Evolutionary conservation across 2,797 vertebrate species (phyloP), one percentile per base, ranked within the genome.

Genomic region (Eurystomus glaucurus): DNA sequence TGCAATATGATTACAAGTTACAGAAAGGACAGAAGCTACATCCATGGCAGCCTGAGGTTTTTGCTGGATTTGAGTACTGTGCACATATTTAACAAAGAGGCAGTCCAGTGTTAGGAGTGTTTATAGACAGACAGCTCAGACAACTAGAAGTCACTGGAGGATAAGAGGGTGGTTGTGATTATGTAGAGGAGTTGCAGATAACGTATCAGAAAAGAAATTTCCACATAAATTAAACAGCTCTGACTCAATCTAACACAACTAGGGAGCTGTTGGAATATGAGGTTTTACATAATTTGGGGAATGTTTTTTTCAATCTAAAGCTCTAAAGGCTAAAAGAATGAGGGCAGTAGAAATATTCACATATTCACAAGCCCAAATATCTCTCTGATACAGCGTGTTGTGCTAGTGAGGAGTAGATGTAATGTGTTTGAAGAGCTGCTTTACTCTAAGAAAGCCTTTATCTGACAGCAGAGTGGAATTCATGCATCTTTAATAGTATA

Each of bases 401-500:
- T 86, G 61, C 25, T 60, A 50, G 45, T 60, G 46, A 87, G 35
- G 31, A 11, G 26, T 89, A 66, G 29, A 52, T 52, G 16, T 31
- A 58, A 8, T 3, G 33, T 23, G 9, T 43, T n/a, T 50, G 65
- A 85, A 88, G 57, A 91, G 29, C 21, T 60, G 26, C 33, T 88
- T 74, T 70, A 31, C 33, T 74, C 21, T 71, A 8, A 90, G 37
- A 66, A 93, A 88, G 22, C 19, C 51, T 95, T 86, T 80, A 35
- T 62, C 33, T 81, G 51, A 81, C 23, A 71, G 61, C 69, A 82
- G 77, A 90, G 39, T 78, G 54, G 52, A 93, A 80, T 86, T 92
- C 48, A 75, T 81, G 43, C 70, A 71, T 81, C 43, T 97, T 92
- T 41, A 80, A 70, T 54, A 91, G 54, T 75, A 65, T 97, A 97